phyloP scores from a whole-genome alignment of 2,113 vertebrate species.

The Pandion haliaetus region DNA sequence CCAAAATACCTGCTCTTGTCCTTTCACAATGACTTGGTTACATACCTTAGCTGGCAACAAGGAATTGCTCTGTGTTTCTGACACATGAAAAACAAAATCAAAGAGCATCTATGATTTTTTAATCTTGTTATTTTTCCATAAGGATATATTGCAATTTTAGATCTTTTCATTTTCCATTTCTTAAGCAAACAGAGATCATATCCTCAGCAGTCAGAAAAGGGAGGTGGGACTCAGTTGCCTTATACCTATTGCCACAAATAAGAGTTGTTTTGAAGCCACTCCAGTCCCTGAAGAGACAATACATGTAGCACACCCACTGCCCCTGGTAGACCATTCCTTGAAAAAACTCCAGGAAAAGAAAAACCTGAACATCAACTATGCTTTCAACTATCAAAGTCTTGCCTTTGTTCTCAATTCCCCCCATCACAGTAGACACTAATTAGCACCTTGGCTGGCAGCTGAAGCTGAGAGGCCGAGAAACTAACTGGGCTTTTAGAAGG shows the following conservation, averaged over 20 bases:
- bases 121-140: neutral
- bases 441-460: slow-evolving; percentile 8
- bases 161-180: neutral
- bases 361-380: neutral
- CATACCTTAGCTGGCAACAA: neutral
- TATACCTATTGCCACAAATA: neutral
- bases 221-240: neutral
- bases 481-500: neutral
- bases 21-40: neutral
- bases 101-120: neutral
- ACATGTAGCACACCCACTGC: neutral
- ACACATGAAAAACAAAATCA: slow-evolving; percentile 4
- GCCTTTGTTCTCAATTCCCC: slow-evolving; percentile 25
- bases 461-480: neutral
- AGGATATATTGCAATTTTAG: neutral
- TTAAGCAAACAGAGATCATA: neutral
- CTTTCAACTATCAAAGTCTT: slow-evolving; percentile 17
- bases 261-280: neutral
- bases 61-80: neutral
- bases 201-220: neutral
- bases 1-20: neutral
- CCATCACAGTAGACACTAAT: slow-evolving; percentile 5
- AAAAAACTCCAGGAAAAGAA: neutral
- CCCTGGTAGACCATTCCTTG: neutral
- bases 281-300: neutral